Evolutionary conservation across 2,888 invertebrate species (phyloP), one percentile per base, ranked within the genome.

Genomic region (Lochmaea crataegi): DNA sequence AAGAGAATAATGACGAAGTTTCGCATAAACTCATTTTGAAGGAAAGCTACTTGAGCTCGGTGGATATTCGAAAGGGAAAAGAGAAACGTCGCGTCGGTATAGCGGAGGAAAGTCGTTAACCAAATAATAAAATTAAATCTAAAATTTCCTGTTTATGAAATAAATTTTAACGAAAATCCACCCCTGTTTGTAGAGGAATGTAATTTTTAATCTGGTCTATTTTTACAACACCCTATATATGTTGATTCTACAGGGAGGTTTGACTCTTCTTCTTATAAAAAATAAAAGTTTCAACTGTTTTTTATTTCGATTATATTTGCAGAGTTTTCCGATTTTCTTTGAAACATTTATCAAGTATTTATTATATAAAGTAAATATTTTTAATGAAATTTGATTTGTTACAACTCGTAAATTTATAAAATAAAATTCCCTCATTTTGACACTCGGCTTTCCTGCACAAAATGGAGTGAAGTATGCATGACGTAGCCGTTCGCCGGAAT

Each of bases 1-100:
- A 78, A 80, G 80, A 82, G 83, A 84, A 84, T 32, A 32, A 32
- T 84, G 83, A 83, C 82, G 82, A 81, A 80, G 78, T 79, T 79
- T 81, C 81, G 82, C 81, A 82, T 82, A 83, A 84, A 84, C 84
- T 84, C 83, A 84, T 84, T 32, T 83, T 81, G 79, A 80, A 80
- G 76, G 74, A 67, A 78, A 80, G 79, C 81, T 80, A 82, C 82
- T 82, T 80, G 80, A 83, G 81, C 32, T 80, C 78, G 81, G 81
- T 82, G 83, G 83, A 82, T 82, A 79, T 82, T 78, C 79, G 6
- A n/a, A 45, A 48, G 71, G 73, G 69, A 41, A 63, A 65, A 26
- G 65, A 68, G 70, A 76, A 78, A 78, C 79, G 78, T 78, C 77
- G 77, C 78, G 78, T 78, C 9, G 32, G 7, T 26, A 22, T 2